Conservation (phyloP, 1,140 invertebrate genomes). For the Charaxes varanes region DNA sequence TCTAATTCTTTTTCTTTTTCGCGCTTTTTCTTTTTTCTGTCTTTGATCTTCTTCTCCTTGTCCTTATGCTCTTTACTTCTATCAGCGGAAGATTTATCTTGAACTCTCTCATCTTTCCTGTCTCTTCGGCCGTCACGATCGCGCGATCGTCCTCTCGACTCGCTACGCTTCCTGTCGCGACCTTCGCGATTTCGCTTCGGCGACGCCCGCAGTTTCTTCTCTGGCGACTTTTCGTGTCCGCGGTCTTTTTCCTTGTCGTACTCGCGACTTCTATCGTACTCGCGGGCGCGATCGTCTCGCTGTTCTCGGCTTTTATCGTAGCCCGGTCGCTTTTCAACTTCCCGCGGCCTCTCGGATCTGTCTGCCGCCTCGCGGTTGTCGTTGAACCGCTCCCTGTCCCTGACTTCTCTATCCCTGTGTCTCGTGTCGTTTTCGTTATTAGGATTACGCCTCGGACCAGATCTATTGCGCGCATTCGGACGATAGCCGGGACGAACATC, state of each 20-base stretch:
- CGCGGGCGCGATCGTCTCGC: constrained; percentile 45
- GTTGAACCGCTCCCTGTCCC: constrained; percentile 46
- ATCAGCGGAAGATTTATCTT: constrained; percentile 54
- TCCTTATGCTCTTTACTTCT: constrained; percentile 60
- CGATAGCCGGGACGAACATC: constrained; percentile 42
- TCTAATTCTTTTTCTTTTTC: constrained; percentile 67
- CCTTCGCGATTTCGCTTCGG: constrained; percentile 56
- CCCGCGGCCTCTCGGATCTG: constrained; percentile 39
- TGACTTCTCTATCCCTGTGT: constrained; percentile 47
- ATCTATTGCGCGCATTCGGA: constrained; percentile 41
- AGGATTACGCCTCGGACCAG: constrained; percentile 43
- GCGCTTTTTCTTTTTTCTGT: constrained; percentile 65
- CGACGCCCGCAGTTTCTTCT: constrained; percentile 51
- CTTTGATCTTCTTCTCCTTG: constrained; percentile 67
- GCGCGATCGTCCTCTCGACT: constrained; percentile 60
- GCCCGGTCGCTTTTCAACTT: constrained; percentile 35
- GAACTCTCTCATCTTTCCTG: constrained; percentile 57
- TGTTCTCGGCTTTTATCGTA: constrained; percentile 42
- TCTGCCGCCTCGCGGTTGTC: constrained; percentile 46
- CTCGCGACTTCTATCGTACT: constrained; percentile 55
- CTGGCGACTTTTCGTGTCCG: constrained; percentile 48
- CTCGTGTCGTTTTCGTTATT: constrained; percentile 55
- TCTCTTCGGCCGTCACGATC: constrained; percentile 48
- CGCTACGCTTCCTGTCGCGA: constrained; percentile 57
- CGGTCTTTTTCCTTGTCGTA: constrained; percentile 59